These are phyloP conservation scores for Sander lucioperca DNA, from an alignment of 2,113 vertebrate species.

Conservation along the genomic window DNA sequence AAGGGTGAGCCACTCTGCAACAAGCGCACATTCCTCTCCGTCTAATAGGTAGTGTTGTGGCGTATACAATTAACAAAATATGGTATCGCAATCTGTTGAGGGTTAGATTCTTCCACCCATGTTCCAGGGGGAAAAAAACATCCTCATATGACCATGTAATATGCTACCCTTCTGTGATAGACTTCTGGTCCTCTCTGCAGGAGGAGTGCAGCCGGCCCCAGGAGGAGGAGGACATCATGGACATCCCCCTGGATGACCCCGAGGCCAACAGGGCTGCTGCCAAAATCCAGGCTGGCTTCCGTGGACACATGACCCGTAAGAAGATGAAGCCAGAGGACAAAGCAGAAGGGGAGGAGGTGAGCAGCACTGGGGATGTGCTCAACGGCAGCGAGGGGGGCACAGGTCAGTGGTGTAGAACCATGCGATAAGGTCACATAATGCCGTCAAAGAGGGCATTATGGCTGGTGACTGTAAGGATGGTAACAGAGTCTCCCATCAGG, in stretches of 20 bases:
- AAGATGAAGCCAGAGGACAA: conserved; percentile 97
- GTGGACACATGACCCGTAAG: conserved; percentile 99
- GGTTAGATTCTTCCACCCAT: conserved; percentile 8
- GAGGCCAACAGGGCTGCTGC: conserved; percentile 96
- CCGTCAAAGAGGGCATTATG: conserved; percentile 45
- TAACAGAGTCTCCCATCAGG: conserved; percentile 28
- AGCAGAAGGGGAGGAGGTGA: conserved; percentile 89
- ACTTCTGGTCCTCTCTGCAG: conserved; percentile 74
- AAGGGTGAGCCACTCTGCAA: conserved; percentile 8
- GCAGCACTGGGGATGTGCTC: conserved; percentile 87
- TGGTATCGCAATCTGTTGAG: conserved; percentile 26
- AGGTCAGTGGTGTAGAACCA: conserved; percentile 73
- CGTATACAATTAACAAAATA: conserved; percentile 26
- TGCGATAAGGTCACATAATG: conserved; percentile 50
- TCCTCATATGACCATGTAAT: conserved; percentile 3
- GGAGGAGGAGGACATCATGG: conserved; percentile 95
- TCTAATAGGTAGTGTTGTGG: background rate
- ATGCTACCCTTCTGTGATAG: conserved; percentile 1
- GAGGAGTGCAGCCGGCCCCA: conserved; percentile 93
- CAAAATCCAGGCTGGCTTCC: conserved; percentile 98
- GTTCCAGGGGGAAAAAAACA: background rate
- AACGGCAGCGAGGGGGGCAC: conserved; percentile 77
- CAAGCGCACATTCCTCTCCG: conserved; percentile 9
- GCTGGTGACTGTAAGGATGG: conserved; percentile 34
- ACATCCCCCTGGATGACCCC: conserved; percentile 96